These are phyloP conservation scores for Desmophyllum pertusum DNA, from an alignment of 92 coral and sea anemone species.

Conservation along the genomic window DNA sequence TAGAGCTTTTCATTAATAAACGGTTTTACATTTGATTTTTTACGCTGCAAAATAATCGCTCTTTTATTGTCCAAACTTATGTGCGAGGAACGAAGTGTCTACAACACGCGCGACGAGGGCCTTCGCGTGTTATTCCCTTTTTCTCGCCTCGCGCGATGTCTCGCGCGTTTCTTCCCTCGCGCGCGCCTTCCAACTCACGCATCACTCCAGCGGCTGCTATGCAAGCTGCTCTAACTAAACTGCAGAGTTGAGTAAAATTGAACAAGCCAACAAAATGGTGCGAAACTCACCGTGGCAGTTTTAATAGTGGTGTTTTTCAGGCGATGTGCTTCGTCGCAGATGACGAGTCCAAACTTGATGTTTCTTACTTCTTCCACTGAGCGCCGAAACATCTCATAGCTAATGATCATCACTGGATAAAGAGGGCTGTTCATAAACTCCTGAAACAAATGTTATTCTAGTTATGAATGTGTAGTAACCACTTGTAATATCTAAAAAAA, in stretches of 20 bases:
- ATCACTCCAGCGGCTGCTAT: too few relatives aligned
- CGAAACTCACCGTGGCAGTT: constrained; percentile 80
- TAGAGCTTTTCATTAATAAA: background rate
- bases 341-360: constrained; percentile 84
- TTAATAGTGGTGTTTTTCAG: constrained; percentile 89
- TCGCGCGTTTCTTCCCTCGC: too few relatives aligned
- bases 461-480: too few relatives aligned
- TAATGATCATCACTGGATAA: constrained; percentile 90
- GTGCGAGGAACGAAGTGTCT: background rate
- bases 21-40: too few relatives aligned
- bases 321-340: constrained; percentile 99
- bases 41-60: too few relatives aligned
- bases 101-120: background rate
- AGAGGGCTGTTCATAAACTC: constrained; percentile 89
- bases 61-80: too few relatives aligned
- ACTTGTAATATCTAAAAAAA: too few relatives aligned
- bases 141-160: too few relatives aligned
- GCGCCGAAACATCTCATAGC: constrained; percentile 97
- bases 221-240: background rate
- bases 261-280: background rate
- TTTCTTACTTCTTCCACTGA: constrained; percentile 78
- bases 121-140: too few relatives aligned
- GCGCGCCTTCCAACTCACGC: too few relatives aligned
- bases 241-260: background rate
- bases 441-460: constrained; percentile 32